Conservation (phyloP, 2,113 vertebrate genomes). For the Microtus richardsoni region DNA sequence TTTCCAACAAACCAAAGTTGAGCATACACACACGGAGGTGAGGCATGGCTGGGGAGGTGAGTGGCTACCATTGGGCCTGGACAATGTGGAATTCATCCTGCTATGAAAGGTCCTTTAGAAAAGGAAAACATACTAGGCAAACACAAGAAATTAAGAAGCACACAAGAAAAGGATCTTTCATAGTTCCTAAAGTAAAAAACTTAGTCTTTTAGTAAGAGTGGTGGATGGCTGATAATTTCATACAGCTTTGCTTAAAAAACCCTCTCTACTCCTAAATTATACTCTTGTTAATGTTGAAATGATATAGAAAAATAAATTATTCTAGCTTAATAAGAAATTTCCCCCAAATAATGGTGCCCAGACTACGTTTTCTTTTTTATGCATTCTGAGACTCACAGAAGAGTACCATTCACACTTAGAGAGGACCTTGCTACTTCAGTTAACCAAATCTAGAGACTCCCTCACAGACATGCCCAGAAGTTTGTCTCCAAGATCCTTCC, state of each 20-base stretch:
- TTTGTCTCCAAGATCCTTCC: neutral
- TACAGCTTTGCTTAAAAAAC: neutral
- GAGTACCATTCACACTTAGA: neutral
- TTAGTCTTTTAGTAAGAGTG: neutral
- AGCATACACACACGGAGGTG: neutral
- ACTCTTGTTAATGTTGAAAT: slow-evolving; percentile 17
- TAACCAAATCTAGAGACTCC: neutral
- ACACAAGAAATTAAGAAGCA: neutral
- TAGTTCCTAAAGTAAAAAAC: slow-evolving; percentile 10
- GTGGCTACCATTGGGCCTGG: no score
- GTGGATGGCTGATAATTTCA: neutral
- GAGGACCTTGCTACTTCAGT: neutral
- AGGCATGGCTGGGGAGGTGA: accelerated
- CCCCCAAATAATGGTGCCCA: neutral
- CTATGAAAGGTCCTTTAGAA: neutral
- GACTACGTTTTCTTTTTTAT: neutral
- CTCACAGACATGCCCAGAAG: neutral
- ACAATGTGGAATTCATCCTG: neutral
- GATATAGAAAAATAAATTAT: neutral
- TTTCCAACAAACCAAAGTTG: neutral
- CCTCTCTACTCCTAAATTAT: slow-evolving; percentile 14
- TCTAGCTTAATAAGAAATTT: slow-evolving; percentile 34
- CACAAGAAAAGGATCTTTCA: neutral
- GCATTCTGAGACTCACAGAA: neutral
- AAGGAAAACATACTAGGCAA: neutral